Evolutionary conservation across 2,888 invertebrate species (phyloP).

Genomic region (Prenolepis imparis): DNA sequence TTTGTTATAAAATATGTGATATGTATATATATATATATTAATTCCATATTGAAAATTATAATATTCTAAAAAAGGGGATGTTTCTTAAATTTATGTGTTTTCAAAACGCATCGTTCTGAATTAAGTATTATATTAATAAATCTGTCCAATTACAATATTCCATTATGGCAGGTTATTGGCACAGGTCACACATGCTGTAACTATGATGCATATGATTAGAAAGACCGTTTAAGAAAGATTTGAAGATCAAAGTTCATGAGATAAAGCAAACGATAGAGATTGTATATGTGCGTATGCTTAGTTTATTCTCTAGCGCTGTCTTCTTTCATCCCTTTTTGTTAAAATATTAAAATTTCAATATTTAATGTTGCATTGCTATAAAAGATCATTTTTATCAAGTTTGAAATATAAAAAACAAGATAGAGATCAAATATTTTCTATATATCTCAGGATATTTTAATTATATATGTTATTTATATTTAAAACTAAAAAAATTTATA

Average conservation of each 20-base stretch:
- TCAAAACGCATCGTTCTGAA: neutral
- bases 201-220: constrained; percentile 21
- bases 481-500: neutral
- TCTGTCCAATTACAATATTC: constrained; percentile 13
- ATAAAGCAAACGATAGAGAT: constrained; percentile 74
- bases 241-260: constrained; percentile 80
- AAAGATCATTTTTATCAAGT: neutral
- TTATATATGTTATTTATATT: neutral
- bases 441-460: neutral
- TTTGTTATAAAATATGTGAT: neutral
- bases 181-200: constrained; percentile 40
- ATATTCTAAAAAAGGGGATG: no score
- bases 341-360: neutral
- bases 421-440: neutral
- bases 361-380: neutral
- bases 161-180: constrained; percentile 33
- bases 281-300: constrained; percentile 30
- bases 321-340: constrained; percentile 34
- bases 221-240: constrained; percentile 70
- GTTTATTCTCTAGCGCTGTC: constrained; percentile 47
- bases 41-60: neutral
- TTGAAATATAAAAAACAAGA: neutral
- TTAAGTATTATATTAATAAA: neutral
- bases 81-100: neutral
- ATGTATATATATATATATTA: neutral